Evolutionary conservation across 2,888 invertebrate species (phyloP).

Genomic region (Cheilosia urbana): DNA sequence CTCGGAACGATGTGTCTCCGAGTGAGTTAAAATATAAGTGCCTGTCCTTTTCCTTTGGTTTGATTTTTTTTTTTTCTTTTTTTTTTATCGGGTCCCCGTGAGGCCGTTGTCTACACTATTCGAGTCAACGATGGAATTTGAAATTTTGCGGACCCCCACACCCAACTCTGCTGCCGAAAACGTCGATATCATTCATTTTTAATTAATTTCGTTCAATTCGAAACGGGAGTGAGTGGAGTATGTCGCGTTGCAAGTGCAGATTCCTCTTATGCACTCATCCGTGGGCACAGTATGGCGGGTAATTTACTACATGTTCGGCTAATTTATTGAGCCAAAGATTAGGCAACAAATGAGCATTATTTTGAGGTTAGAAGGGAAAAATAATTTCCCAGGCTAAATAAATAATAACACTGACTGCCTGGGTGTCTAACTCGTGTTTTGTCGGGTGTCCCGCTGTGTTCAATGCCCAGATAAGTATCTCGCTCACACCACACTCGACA

Average conservation of each 20-base stretch:
- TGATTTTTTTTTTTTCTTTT: conserved; percentile 25
- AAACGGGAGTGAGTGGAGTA: conserved; percentile 18
- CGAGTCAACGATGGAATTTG: conserved; percentile 72
- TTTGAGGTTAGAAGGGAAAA: conserved; percentile 36
- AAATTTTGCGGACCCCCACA: conserved; percentile 47
- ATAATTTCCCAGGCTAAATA: conserved; percentile 48
- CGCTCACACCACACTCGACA: background rate
- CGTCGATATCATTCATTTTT: conserved; percentile 75
- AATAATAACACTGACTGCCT: conserved; percentile 49
- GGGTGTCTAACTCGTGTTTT: conserved; percentile 1
- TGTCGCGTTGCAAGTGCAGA: conserved; percentile 13
- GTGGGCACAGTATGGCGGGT: background rate
- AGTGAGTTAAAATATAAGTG: conserved; percentile 68
- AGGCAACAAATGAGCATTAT: conserved; percentile 56
- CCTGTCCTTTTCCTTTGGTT: conserved; percentile 21
- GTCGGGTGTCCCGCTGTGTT: conserved; percentile 17
- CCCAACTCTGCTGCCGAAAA: conserved; percentile 1
- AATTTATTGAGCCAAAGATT: conserved; percentile 71
- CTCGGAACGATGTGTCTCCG: conserved; percentile 59
- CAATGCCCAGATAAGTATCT: conserved; percentile 64
- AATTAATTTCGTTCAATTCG: conserved; percentile 64
- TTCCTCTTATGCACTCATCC: background rate
- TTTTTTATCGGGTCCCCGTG: conserved; percentile 59
- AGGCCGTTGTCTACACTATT: conserved; percentile 65
- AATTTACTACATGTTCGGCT: conserved; percentile 33